Base-by-base conservation (phyloP, 1,140 invertebrate genomes). In the Zaprionus tsacasi region DNA sequence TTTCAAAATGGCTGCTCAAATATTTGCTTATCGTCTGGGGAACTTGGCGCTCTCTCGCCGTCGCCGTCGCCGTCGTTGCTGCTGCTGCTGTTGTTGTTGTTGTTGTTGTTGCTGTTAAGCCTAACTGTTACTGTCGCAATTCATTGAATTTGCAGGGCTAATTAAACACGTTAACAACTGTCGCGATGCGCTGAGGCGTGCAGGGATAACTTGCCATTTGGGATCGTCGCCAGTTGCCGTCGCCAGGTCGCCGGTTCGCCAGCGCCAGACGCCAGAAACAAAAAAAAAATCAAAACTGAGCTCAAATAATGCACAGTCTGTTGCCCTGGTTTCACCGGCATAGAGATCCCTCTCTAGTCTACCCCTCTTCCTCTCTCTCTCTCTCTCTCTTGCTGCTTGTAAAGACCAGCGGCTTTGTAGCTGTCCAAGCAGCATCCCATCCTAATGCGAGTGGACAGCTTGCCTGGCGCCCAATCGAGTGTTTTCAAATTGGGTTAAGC, bases 401-500 rank as follows among this genome's bases (percentile, higher is more conserved):
- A 91, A 91, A 91, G 89, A 91, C 89, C 90, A 90, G 90, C 85
- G 86, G 89, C 90, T 89, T 82, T 78, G 68, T 79, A 89, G 74
- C 88, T 91, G 89, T 91, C 88, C 75, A 76, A 63, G 77, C 58
- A 82, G 77, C 58, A 63, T 68, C 70, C 54, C 60, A 71, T 59
- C 36, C 81, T 88, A 87, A 90, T 90, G 58, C 60, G 73, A 67
- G 68, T 70, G 77, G 79, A 89, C 80, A 80, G 74, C 78, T 91
- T 80, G 72, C 79, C 86, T 83, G 90, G 90, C 90, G 90, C 90
- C 90, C 90, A 91, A 91, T 91, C 90, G 89, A 91, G 90, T 91
- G 90, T 91, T 91, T 79, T 77, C 64, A 88, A 88, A 88, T 88
- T 87, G 80, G 81, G 86, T 90, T 86, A 86, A 78, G 64, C 54